Base-by-base conservation (phyloP, 2,888 invertebrate species). In the Elysia crispata region DNA sequence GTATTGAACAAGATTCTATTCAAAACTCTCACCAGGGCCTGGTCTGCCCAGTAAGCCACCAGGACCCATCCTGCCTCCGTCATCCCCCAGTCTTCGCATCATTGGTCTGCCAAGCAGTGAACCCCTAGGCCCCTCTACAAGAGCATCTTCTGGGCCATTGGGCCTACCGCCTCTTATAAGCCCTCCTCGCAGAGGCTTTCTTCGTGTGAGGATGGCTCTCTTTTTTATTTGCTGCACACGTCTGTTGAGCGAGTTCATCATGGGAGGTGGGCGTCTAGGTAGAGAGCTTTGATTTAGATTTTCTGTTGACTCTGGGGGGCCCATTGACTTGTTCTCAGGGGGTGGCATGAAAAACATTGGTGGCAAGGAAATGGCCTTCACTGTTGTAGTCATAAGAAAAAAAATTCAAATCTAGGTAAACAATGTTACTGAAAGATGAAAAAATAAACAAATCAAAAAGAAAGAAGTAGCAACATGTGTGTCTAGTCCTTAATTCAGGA, bases 261-360 rank as follows among this genome's bases (percentile, higher is more conserved):
- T 30, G 15, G 70, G 70, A 15, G 70, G 70, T 62, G 69, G 75
- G 20, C 80, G 67, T 41, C 64, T 11, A 6, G 54, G 76, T 1
- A 76, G 72, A 15, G 80, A 76, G 50, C 76, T 76, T 49, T 80
- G 80, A 50, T 80, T 80, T 15, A 80, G 70, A 25, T 23, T 72
- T n/a, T 62, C 69, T 3, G 62, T 64, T 20, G 75, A 75, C 41
- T 80, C 80, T 50, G 80, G 76, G n/a, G 76, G 76, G 15, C 76
- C 76, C 30, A 62, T 64, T 28, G 72, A 76, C 64, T 80, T 80
- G 50, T 80, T 76, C 33, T 79, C 75, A 41, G 76, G 72, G 1
- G 80, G 76, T 13, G 80, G 80, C 23, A 70, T 64, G 54, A 80
- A 80, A 50, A 76, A 80, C 72, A 80, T 30, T 1, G 80, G 80